Evolutionary conservation across 2,797 vertebrate genomes (phyloP), one percentile per base, ranked within the genome.

Genomic region (Oreonectes daqikongensis): DNA sequence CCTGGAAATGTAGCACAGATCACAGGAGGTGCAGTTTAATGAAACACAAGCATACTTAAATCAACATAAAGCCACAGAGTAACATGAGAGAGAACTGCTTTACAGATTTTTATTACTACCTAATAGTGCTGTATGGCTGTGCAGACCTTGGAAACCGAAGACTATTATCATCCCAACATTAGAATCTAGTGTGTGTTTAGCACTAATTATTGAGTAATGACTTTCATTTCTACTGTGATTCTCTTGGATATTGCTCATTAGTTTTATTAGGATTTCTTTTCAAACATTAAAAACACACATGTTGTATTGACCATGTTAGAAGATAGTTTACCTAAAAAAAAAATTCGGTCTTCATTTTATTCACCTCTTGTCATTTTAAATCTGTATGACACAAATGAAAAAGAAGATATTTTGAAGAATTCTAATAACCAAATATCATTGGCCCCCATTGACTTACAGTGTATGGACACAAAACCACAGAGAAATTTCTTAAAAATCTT

Each of bases 1-100:
- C 89, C 97, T 99, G 85, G 42, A 79, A 78, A 35, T 2, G 3
- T 76, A 75, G 26, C 30, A 65, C 57, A 17, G 9, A 55, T 38
- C 4, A 5, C 40, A 53, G 46, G 14, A 70, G 20, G 20, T n/a
- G 0, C 22, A 38, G 65, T 48, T 32, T 8, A 28, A 42, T 24
- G n/a, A 12, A 18, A 10, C 30, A 46, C 24, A 71, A 63, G 42
- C 12, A 46, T 65, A 63, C 28, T 74, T 35, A 30, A 20, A 67
- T 63, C n/a, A 65, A n/a, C 14, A 64, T 20, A 48, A 70, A 73
- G 18, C 12, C 18, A 30, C 32, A 30, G 35, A 12, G 48, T 50
- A 18, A 55, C 10, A 42, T 48, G 9, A 24, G 10, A 35, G n/a
- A 42, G 69, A 32, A 69, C 57, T 30, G 53, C 65, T 28, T 28